These are phyloP conservation scores for Lutjanus campechanus DNA, from an alignment of 2,797 vertebrate species.

Conservation along the genomic window DNA sequence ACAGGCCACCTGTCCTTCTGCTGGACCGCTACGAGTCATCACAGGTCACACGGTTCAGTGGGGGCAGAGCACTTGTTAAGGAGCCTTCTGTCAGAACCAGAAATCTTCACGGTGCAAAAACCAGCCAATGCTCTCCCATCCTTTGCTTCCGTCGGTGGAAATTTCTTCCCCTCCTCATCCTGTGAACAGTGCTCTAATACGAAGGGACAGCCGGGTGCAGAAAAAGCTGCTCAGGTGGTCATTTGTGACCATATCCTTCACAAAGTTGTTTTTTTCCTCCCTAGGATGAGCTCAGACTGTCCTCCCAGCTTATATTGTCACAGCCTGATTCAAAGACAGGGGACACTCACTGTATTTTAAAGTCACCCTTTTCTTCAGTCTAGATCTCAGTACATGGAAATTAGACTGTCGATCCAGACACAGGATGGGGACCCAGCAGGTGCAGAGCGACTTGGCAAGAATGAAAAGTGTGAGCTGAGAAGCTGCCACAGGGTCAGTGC, in stretches of 20 bases:
- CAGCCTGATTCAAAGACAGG: constrained; percentile 28
- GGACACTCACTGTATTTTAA: constrained; percentile 10
- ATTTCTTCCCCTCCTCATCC: constrained; percentile 14
- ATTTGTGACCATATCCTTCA: constrained; percentile 43
- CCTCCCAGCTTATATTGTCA: constrained; percentile 18
- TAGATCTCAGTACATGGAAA: constrained; percentile 37
- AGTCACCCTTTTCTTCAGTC: constrained; percentile 30
- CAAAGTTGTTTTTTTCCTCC: not conserved
- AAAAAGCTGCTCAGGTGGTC: constrained; percentile 45
- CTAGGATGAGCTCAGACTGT: constrained; percentile 16
- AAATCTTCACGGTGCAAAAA: constrained; percentile 33
- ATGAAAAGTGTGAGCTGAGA: constrained; percentile 43
- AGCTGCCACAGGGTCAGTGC: constrained; percentile 50
- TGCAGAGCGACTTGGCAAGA: constrained; percentile 63
- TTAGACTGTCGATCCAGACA: constrained; percentile 45
- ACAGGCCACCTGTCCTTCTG: constrained; percentile 65
- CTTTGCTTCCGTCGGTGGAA: not conserved
- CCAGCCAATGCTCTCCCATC: not conserved
- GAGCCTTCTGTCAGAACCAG: constrained; percentile 70
- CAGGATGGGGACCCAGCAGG: constrained; percentile 46
- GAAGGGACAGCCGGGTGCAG: constrained; percentile 20
- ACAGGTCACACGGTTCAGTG: constrained; percentile 56
- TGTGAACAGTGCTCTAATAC: constrained; percentile 28
- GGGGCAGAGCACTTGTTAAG: constrained; percentile 67
- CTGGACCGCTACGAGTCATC: constrained; percentile 45